phyloP scores from a whole-genome alignment of 2,888 invertebrate genomes.

The Nebria brevicollis region DNA sequence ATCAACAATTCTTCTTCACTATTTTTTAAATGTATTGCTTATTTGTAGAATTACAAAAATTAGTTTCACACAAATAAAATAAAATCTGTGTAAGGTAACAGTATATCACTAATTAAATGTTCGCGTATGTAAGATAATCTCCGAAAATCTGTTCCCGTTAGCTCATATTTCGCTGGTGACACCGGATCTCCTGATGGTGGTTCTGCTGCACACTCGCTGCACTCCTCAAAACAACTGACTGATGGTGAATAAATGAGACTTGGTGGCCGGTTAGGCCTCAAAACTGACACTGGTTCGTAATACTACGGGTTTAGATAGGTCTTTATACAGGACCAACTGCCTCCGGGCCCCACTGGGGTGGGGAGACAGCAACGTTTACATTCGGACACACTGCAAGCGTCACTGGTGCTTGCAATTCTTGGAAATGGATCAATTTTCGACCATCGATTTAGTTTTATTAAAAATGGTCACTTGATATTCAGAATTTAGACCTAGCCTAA shows the following conservation, averaged over 20 bases:
- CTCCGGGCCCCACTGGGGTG: constrained; percentile 23
- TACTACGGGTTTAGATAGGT: constrained; percentile 30
- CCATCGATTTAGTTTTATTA: neutral
- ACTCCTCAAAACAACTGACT: constrained; percentile 2
- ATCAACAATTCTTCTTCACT: too few species aligned
- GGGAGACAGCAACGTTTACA: constrained; percentile 34
- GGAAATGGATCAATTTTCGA: neutral
- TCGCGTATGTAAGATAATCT: neutral
- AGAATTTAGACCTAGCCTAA: too few species aligned
- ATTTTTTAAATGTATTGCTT: too few species aligned
- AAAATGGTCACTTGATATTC: too few species aligned
- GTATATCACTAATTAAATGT: neutral
- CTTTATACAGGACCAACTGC: constrained; percentile 31
- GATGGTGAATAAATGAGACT: constrained; percentile 2
- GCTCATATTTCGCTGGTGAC: neutral
- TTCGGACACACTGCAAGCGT: neutral
- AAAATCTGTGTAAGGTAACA: neutral
- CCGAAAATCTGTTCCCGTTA: neutral
- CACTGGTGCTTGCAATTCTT: neutral
- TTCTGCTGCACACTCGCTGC: neutral
- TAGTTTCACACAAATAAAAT: neutral
- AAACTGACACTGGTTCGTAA: constrained; percentile 25
- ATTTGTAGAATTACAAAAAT: too few species aligned
- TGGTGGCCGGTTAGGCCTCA: constrained; percentile 6
- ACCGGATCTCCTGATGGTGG: neutral